Percentiles rank a stretch among this genome's conserved stretches.
These are phyloP conservation scores for Tipula confusa DNA, from an alignment of 2,888 invertebrate genomes.

Conservation along the genomic window DNA sequence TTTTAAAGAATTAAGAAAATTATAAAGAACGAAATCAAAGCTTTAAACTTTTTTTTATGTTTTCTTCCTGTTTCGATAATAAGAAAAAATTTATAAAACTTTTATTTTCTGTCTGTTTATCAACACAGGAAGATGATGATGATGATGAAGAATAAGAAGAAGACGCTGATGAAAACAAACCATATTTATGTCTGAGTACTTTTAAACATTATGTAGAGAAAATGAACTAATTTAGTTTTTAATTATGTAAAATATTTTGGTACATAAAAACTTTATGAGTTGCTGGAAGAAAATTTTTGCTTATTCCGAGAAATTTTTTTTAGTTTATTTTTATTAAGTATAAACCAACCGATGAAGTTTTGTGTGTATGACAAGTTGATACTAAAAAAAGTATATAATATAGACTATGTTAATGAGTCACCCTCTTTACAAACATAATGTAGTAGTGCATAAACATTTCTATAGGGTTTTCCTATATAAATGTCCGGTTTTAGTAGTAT, in stretches of 20 bases:
- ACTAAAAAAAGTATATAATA: not conserved
- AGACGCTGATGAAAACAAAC: not conserved
- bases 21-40: not conserved
- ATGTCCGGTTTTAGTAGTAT: too few species aligned
- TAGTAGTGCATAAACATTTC: too few species aligned
- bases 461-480: too few species aligned
- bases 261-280: not conserved
- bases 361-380: not conserved
- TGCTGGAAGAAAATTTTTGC: not conserved
- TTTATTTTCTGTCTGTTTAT: not conserved
- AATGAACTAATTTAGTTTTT: not conserved
- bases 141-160: not conserved
- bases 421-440: not conserved
- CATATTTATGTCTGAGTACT: conserved; percentile 12
- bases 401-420: not conserved
- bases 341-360: not conserved
- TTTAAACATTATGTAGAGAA: not conserved
- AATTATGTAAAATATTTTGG: not conserved
- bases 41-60: not conserved
- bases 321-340: too few species aligned
- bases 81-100: not conserved
- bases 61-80: conserved; percentile 1
- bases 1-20: not conserved
- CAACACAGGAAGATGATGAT: not conserved
- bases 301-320: not conserved